Percentiles rank a stretch among this genome's conserved stretches.
Evolutionary conservation across 1,140 invertebrate species (phyloP).

Genomic region (Cardiocondyla obscurior): DNA sequence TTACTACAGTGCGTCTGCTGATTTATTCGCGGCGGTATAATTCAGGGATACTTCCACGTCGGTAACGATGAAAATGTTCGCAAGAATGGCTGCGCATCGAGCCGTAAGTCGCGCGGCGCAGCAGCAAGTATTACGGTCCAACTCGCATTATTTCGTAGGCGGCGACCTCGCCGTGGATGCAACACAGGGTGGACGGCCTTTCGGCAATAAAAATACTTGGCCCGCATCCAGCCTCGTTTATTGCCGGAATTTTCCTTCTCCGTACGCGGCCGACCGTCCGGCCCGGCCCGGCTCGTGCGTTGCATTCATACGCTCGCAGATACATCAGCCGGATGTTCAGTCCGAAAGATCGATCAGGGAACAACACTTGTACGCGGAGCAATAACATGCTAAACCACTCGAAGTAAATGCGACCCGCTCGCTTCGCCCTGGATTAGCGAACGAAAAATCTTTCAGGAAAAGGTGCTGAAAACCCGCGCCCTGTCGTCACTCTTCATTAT

Average conservation of each 20-base stretch:
- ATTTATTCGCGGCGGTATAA: conserved; percentile 53
- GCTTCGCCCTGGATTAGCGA: not conserved
- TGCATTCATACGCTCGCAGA: conserved; percentile 48
- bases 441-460: not conserved
- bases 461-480: not conserved
- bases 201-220: conserved; percentile 71
- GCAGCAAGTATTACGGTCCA: conserved; percentile 62
- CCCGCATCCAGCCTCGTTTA: conserved; percentile 66
- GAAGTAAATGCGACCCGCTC: not conserved
- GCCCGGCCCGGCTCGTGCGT: conserved; percentile 54
- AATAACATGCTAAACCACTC: conserved; percentile 29
- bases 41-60: conserved; percentile 53
- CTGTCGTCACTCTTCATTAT: not conserved
- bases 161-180: conserved; percentile 31
- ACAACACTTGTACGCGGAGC: not conserved
- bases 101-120: conserved; percentile 58
- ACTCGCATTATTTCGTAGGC: conserved; percentile 68
- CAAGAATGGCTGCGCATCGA: conserved; percentile 67
- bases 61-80: conserved; percentile 65
- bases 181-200: conserved; percentile 45
- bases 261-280: conserved; percentile 9
- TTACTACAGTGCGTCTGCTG: conserved; percentile 43
- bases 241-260: conserved; percentile 69
- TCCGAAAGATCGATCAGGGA: not conserved
- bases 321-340: conserved; percentile 31